Conservation (phyloP, 23 tunicate genomes). For the Diplosoma virens region DNA sequence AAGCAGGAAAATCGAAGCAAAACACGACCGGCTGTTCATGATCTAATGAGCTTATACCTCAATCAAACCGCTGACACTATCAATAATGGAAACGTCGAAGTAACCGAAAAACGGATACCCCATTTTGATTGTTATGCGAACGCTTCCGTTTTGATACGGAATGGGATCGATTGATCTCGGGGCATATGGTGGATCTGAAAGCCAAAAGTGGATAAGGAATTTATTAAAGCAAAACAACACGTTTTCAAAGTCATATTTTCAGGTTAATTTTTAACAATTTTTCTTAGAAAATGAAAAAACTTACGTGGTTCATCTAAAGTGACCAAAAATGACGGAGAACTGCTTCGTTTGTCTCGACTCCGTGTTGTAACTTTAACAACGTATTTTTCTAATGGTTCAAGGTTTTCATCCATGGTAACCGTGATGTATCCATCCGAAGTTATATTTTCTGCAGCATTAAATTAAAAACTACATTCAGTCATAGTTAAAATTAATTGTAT, state of each 20-base stretch:
- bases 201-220: too few relatives aligned
- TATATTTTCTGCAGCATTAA: too few relatives aligned
- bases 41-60: not conserved
- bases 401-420: constrained; percentile 16
- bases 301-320: not conserved
- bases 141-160: constrained; percentile 10
- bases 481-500: too few relatives aligned
- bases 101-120: not conserved
- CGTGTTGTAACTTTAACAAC: constrained; percentile 6
- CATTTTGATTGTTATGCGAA: not conserved
- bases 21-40: too few relatives aligned
- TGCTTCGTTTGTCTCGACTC: constrained; percentile 34
- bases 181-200: not conserved
- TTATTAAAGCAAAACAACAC: too few relatives aligned
- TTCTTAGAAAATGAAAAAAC: too few relatives aligned
- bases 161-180: not conserved
- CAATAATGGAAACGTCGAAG: constrained; percentile 4
- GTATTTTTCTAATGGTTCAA: constrained; percentile 22
- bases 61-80: not conserved
- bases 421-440: too few relatives aligned
- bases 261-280: too few relatives aligned
- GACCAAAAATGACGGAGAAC: constrained; percentile 1
- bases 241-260: too few relatives aligned
- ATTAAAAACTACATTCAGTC: too few relatives aligned
- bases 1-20: too few relatives aligned